Base-by-base conservation (phyloP, 2,113 vertebrate species). In the Baryphthengus martii region DNA sequence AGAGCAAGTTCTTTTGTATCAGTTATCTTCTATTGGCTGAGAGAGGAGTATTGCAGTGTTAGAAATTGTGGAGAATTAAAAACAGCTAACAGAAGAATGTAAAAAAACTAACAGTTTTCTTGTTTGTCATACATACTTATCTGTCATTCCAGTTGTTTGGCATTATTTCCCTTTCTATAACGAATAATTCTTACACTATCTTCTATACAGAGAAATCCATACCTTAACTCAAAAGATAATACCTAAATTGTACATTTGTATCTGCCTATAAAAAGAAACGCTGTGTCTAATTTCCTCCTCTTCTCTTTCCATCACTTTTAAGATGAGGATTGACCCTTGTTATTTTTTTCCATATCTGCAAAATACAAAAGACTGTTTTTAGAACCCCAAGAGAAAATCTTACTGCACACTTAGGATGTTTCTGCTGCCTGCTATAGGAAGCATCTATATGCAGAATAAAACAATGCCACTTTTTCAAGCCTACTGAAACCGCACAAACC, bases 361-460 rank as follows among this genome's bases (percentile, higher is more conserved):
- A 75, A 88, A 87, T 44, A 21, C 17, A 81, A 78, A 92, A 68
- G 10, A 21, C 62, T 71, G 11, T 1, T 83, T 89, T 91, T 67
- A 80, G 49, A 76, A 33, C 10, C 9, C 23, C 0, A 0, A 33
- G 78, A 82, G n/a, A 18, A 53, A 55, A 55, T 31, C 19, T 31
- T 18, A 26, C 37, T 40, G 21, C 23, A 59, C 7, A 62, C 18
- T 61, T 62, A 74, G 29, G 37, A 85, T 62, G 5, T 35, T 88
- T 82, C 45, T 73, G 25, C 45, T 72, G 42, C 63, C 7, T 55
- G 28, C 20, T 74, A 29, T 72, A 92, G 81, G 56, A 96, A 89
- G 20, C 37, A 74, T 65, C 50, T 80, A 23, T 25, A 44, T 28
- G 66, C 15, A 92, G 59, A 97, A 92, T 88, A 79, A 96, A 97